These are phyloP conservation scores for Daktulosphaira vitifoliae DNA, from an alignment of 1,140 invertebrate genomes.

Conservation along the genomic window DNA sequence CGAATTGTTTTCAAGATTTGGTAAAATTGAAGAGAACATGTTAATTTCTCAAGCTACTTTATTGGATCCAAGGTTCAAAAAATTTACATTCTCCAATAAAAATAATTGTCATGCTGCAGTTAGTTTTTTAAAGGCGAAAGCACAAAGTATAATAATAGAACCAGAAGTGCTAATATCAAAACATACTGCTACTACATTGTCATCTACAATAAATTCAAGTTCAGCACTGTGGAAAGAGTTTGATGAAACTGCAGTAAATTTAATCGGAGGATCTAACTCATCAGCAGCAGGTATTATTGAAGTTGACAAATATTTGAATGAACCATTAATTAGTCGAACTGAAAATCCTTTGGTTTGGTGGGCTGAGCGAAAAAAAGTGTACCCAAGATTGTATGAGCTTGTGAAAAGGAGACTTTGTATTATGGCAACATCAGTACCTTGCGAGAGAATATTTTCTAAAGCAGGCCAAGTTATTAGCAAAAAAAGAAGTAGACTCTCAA, in stretches of 20 bases:
- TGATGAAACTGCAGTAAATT: not conserved
- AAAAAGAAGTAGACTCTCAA: not conserved
- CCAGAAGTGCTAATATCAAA: too few relatives aligned
- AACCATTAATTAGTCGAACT: not conserved
- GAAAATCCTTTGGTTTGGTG: constrained; percentile 38
- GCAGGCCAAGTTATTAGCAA: not conserved
- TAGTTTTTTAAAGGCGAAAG: not conserved
- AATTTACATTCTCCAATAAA: not conserved
- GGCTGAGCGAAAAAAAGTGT: constrained; percentile 39
- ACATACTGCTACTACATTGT: not conserved
- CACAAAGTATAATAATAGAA: not conserved
- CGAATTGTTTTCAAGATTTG: constrained; percentile 1
- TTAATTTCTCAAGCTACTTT: not conserved
- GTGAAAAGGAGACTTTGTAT: constrained; percentile 10
- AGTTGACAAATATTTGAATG: constrained; percentile 19
- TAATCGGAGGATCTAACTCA: not conserved
- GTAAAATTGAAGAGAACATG: not conserved
- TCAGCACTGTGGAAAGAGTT: constrained; percentile 12
- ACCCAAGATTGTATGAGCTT: constrained; percentile 37
- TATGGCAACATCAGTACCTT: constrained; percentile 5
- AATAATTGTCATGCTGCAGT: not conserved
- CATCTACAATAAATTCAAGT: not conserved
- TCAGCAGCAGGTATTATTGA: constrained; percentile 1
- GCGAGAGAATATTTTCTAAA: constrained; percentile 12
- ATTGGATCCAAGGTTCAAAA: constrained; percentile 20